phyloP scores from a whole-genome alignment of 2,888 invertebrate species.

The Gandaritis pyraliata region DNA sequence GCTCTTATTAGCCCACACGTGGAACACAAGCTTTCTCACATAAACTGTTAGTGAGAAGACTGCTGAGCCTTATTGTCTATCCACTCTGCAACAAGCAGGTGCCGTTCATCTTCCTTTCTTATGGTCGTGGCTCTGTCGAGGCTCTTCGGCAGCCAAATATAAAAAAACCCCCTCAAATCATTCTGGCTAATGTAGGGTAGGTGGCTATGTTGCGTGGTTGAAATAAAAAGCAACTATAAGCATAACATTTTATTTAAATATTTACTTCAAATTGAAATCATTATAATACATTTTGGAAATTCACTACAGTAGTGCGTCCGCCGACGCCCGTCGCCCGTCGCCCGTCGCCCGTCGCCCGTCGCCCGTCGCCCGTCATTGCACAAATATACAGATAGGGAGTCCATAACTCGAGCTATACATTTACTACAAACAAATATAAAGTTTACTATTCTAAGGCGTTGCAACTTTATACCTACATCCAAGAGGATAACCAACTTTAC shows the following conservation, averaged over 20 bases:
- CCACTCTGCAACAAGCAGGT: too few relatives aligned
- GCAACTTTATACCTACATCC: conserved; percentile 62
- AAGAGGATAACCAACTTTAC: conserved; percentile 29
- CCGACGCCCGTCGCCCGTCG: conserved; percentile 25
- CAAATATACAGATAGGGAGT: conserved; percentile 57
- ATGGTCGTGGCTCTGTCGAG: too few relatives aligned
- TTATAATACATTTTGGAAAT: conserved; percentile 72
- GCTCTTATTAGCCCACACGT: too few relatives aligned
- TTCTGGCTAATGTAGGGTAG: background rate
- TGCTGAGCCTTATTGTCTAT: too few relatives aligned
- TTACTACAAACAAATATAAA: conserved; percentile 30
- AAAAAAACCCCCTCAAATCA: background rate
- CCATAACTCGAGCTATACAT: conserved; percentile 38
- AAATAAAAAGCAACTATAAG: conserved; percentile 58
- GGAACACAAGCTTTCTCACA: too few relatives aligned
- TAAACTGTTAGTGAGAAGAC: too few relatives aligned
- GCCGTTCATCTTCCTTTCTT: too few relatives aligned
- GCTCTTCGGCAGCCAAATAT: too few relatives aligned
- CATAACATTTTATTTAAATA: conserved; percentile 82
- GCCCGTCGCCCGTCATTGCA: conserved; percentile 37
- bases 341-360: conserved; percentile 36
- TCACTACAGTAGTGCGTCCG: conserved; percentile 29
- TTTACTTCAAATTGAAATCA: conserved; percentile 69
- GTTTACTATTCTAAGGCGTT: conserved; percentile 54
- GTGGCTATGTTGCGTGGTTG: background rate